These are phyloP conservation scores for Monopis laevigella DNA, from an alignment of 2,888 invertebrate species.

Conservation along the genomic window DNA sequence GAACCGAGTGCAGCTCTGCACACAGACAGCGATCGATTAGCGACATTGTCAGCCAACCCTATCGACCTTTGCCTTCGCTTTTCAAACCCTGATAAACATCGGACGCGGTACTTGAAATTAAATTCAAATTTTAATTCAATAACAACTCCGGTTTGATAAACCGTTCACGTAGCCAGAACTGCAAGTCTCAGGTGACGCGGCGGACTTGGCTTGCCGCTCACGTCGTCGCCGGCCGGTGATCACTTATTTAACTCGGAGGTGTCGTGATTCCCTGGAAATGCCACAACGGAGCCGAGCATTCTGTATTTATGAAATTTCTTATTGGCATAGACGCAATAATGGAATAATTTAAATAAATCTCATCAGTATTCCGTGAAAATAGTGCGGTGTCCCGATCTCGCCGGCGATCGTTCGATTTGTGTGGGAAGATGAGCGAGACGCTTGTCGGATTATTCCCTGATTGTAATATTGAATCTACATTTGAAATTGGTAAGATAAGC, in stretches of 20 bases:
- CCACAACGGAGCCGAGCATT: constrained; percentile 44
- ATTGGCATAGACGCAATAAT: constrained; percentile 40
- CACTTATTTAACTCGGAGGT: constrained; percentile 60
- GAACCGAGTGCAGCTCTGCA: constrained; percentile 42
- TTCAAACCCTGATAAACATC: constrained; percentile 1
- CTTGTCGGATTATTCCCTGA: constrained; percentile 34
- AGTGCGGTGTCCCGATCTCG: constrained; percentile 27
- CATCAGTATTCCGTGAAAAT: constrained; percentile 52
- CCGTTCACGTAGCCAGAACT: constrained; percentile 4
- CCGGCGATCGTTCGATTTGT: constrained; percentile 34
- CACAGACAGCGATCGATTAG: constrained; percentile 64
- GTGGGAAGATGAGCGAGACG: constrained; percentile 28
- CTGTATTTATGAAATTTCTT: constrained; percentile 58
- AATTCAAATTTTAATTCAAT: neutral
- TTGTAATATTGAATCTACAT: constrained; percentile 22
- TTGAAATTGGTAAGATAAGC: constrained; percentile 3
- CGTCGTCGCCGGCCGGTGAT: constrained; percentile 52
- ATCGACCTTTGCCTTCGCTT: constrained; percentile 44
- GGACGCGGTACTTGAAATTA: neutral
- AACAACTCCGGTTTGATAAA: neutral
- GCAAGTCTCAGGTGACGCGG: constrained; percentile 32
- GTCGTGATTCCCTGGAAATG: constrained; percentile 58
- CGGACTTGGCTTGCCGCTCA: constrained; percentile 38
- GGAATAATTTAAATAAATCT: constrained; percentile 51
- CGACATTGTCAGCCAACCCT: constrained; percentile 38